Evolutionary conservation across 2,113 vertebrate genomes (phyloP), one percentile per base, ranked within the genome.

Genomic region (Chrysemys picta): DNA sequence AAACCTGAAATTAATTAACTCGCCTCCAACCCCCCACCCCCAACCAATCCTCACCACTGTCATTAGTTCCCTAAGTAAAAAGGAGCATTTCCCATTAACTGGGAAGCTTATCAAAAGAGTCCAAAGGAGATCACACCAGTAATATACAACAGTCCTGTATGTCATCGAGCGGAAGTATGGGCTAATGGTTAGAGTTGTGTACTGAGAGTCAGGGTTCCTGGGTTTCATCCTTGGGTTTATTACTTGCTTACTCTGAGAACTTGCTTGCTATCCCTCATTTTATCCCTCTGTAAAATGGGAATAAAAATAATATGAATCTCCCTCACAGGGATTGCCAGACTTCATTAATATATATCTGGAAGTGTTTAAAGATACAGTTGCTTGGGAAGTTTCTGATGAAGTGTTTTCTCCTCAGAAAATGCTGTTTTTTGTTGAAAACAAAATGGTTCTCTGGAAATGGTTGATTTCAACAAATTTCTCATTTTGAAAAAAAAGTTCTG

Each of bases 1-100:
- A 2, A 1, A 72, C 89, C 92, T 10, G 0, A 96, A 97, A 96
- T 97, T 97, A 97, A 97, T 97, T 97, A 97, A 96, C 94, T 94
- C 95, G 92, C 91, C 89, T 95, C 94, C 84, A 91, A 54, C 45
- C 56, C 88, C 69, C 89, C 79, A 90, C 29, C 84, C 90, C 85
- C 88, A 76, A 87, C 94, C 86, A 35, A 79, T 29, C 14, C 96
- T 82, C 94, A 80, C 62, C 75, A 82, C 89, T 96, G 89, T 91
- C 95, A 95, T 95, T 93, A 93, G 93, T 91, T 93, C 93, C 89
- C 59, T 56, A 88, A 93, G 84, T 54, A 90, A 97, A 96, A 88
- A 78, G 83, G 87, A 95, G 54, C 79, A 12, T 53, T 88, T 86
- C 38, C 72, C 82, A 62, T 85, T 80, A 91, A 85, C 53, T 82